Evolutionary conservation across 1,140 invertebrate genomes (phyloP), one percentile per base, ranked within the genome.

Genomic region (Drosophila sucinea): DNA sequence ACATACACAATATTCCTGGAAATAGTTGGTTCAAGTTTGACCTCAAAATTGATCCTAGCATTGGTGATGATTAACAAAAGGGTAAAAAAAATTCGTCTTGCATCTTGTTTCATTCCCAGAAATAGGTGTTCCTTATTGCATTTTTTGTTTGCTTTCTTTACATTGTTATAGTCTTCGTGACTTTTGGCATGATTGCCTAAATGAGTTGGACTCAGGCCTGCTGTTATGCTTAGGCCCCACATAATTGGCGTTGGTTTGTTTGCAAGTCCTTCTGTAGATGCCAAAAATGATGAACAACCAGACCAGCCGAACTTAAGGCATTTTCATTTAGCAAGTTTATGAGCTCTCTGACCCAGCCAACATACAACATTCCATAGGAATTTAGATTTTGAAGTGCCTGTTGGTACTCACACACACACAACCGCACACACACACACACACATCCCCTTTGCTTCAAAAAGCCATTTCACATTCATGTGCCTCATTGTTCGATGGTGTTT

Each of bases 321-420:
- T 82, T 86, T 87, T 76, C 60, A 68, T 73, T 82, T 86, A 86
- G 79, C 82, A 79, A 86, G 82, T 79, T 86, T 85, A 82, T 85
- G 81, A 81, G 78, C 70, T 71, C 54, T 61, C 56, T 40, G 41
- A 27, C 54, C 29, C 60, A 41, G 70, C 4, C 33, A 65, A 65
- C 67, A 61, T 17, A 73, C 65, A 47, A 76, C 41, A 67, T 56
- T 44, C 65, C 60, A 41, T 69, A 47, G 76, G 81, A 74, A 81
- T 86, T 81, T 60, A 27, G 77, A 77, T 70, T 78, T 73, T 71
- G 69, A 62, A 78, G 82, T 75, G 65, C 61, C 33, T 57, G 44
- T n/a, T 41, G 65, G 35, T 47, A 11, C 30, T 32, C 3, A 30
- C 30, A 40, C 47, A 55, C 62, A 38, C 17, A 69, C 57, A 33